Evolutionary conservation across 2,797 vertebrate species (phyloP).

Genomic region (Mico argentatus): DNA sequence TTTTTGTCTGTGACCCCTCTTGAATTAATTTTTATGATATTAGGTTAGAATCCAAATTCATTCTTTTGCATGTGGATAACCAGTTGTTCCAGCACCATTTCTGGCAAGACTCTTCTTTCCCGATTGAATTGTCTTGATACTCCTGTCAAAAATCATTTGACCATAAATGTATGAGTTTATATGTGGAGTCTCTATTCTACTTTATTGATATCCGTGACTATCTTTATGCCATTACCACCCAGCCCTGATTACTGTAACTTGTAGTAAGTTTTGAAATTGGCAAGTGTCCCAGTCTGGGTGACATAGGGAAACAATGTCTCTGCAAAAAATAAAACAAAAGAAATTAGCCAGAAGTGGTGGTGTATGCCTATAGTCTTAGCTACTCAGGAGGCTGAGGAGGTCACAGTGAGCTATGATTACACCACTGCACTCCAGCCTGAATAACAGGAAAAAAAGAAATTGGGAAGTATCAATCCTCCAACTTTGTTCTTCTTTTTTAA

Average conservation of each 20-base stretch:
- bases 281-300: neutral
- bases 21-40: neutral
- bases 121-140: neutral
- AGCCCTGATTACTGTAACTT: neutral
- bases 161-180: neutral
- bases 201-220: neutral
- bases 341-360: neutral
- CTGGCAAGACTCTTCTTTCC: neutral
- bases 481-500: neutral
- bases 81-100: neutral
- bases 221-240: neutral
- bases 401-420: neutral
- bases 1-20: neutral
- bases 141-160: neutral
- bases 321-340: neutral
- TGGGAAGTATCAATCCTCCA: neutral
- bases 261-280: neutral
- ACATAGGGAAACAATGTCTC: neutral
- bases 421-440: neutral
- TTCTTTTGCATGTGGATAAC: neutral
- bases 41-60: neutral
- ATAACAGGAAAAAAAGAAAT: neutral
- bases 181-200: neutral
- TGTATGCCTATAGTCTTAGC: neutral
- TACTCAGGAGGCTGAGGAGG: neutral